Evolutionary conservation across 2,113 vertebrate genomes (phyloP).

Genomic region (Mus musculus): GRCm39 chr4:132938001-132938500

Average conservation of each 20-base stretch:
- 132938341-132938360: constrained; percentile 88
- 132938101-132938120: constrained; percentile 92
- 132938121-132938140: constrained; percentile 86
- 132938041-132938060: constrained; percentile 91
- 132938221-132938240: constrained; percentile 92
- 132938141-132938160: constrained; percentile 97
- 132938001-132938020: constrained; percentile 91
- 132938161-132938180: constrained; percentile 90
- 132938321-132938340: constrained; percentile 93
- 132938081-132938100: constrained; percentile 92
- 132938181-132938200: constrained; percentile 91
- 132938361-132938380: constrained; percentile 90
- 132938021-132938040: constrained; percentile 96
- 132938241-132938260: constrained; percentile 94
- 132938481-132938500: constrained; percentile 94
- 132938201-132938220: constrained; percentile 92
- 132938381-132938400: constrained; percentile 94
- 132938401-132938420: constrained; percentile 94
- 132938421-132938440: constrained; percentile 93
- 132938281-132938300: constrained; percentile 94
- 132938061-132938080: constrained; percentile 92
- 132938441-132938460: constrained; percentile 94
- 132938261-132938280: constrained; percentile 97
- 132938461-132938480: constrained; percentile 91
- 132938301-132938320: constrained; percentile 93